Percentiles rank a stretch among this genome's conserved stretches.
Evolutionary conservation across 2,797 vertebrate genomes (phyloP).

Genomic region (Chelon auratus): DNA sequence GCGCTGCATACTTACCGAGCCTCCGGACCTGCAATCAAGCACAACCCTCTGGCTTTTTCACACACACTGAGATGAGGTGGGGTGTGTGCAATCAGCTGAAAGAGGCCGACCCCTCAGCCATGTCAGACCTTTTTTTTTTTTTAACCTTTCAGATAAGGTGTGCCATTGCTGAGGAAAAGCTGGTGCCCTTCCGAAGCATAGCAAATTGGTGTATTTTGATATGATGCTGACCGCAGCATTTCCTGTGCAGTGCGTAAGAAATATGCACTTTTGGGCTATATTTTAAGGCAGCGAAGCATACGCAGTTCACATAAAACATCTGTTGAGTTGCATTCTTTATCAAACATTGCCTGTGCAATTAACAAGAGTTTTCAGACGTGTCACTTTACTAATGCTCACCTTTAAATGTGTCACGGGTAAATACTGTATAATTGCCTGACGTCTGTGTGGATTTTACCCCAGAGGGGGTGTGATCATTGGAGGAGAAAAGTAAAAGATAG

Average conservation of each 20-base stretch:
- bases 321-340: background rate
- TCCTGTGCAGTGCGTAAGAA: background rate
- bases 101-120: slow-evolving; percentile 67
- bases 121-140: slow-evolving; percentile 59
- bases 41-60: slow-evolving; percentile 68
- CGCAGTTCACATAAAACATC: background rate
- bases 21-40: slow-evolving; percentile 78
- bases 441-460: slow-evolving; percentile 42
- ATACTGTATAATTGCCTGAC: slow-evolving; percentile 9
- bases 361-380: background rate
- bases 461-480: slow-evolving; percentile 52
- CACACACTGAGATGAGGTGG: slow-evolving; percentile 58
- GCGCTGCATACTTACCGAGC: slow-evolving; percentile 72
- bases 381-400: slow-evolving; percentile 2
- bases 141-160: slow-evolving; percentile 65
- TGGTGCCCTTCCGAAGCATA: slow-evolving; percentile 6
- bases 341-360: background rate
- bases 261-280: background rate
- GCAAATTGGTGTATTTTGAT: slow-evolving; percentile 33
- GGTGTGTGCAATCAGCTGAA: slow-evolving; percentile 73
- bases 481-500: slow-evolving; percentile 67
- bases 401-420: slow-evolving; percentile 24
- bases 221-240: slow-evolving; percentile 12
- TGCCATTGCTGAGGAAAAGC: slow-evolving; percentile 34
- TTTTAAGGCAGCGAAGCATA: too few relatives aligned